A percentile compares a stretch with the other conserved stretches of the same genome.
Evolutionary conservation across 2,113 vertebrate genomes (phyloP).

Genomic region (Brachyhypopomus gauderio): DNA sequence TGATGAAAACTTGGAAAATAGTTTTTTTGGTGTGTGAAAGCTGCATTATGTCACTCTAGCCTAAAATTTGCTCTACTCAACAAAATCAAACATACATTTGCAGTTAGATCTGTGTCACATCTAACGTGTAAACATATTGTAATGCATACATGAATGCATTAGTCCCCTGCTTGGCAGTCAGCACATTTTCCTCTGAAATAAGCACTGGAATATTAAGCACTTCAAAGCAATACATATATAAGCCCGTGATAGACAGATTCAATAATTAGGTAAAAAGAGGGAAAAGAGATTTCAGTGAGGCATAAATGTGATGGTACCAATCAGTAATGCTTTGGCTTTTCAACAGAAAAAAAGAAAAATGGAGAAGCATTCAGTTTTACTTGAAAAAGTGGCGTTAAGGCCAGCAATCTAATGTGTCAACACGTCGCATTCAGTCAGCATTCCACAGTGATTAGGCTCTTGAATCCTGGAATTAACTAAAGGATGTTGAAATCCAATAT

Average conservation of each 20-base stretch:
- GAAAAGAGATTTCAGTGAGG: not conserved
- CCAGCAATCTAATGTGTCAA: not conserved
- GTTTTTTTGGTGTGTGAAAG: not conserved
- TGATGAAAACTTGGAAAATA: no score
- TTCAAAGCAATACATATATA: not conserved
- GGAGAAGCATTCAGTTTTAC: not conserved
- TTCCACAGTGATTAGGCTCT: slow-evolving; percentile 11
- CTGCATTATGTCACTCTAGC: not conserved
- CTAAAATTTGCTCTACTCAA: not conserved
- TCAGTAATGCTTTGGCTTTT: not conserved
- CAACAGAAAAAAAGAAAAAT: not conserved
- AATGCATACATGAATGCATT: slow-evolving; percentile 10
- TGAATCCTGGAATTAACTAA: slow-evolving; percentile 45
- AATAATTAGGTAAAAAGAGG: not conserved
- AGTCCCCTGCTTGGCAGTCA: not conserved
- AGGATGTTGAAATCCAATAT: slow-evolving; percentile 66
- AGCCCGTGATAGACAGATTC: not conserved
- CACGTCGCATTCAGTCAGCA: not conserved
- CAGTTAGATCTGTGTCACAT: not conserved
- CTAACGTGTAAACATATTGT: slow-evolving; percentile 2
- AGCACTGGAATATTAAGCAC: not conserved
- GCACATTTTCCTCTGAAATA: not conserved
- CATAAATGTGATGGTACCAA: not conserved
- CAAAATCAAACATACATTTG: not conserved
- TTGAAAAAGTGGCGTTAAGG: not conserved